A percentile compares a stretch with the other conserved stretches of the same genome.
Evolutionary conservation across 2,797 vertebrate species (phyloP).

Genomic region (Scleropages formosus): DNA sequence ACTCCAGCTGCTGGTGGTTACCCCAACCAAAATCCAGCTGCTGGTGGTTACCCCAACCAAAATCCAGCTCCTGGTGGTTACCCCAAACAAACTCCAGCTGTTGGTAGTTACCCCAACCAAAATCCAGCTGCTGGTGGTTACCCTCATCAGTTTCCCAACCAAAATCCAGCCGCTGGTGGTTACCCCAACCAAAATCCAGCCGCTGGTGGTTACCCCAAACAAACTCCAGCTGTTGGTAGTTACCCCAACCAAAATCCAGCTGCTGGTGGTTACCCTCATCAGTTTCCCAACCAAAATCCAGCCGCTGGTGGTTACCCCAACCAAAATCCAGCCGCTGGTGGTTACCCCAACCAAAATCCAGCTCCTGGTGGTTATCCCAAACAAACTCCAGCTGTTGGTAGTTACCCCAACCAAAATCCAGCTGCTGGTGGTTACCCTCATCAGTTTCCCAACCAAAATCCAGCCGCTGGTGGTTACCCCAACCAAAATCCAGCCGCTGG

Average conservation of each 20-base stretch:
- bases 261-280: slow-evolving; percentile 35
- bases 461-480: slow-evolving; percentile 11
- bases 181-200: slow-evolving; percentile 51
- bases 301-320: slow-evolving; percentile 45
- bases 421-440: slow-evolving; percentile 38
- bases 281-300: no score
- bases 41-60: no score
- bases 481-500: slow-evolving; percentile 12
- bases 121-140: no score
- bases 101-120: no score
- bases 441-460: slow-evolving; percentile 25
- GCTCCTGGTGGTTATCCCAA: slow-evolving; percentile 35
- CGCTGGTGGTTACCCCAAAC: background rate
- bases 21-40: no score
- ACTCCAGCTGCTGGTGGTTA: no score
- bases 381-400: slow-evolving; percentile 28
- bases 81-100: no score
- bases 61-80: no score
- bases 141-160: no score
- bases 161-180: slow-evolving; percentile 43
- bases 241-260: background rate
- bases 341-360: slow-evolving; percentile 53
- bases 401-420: slow-evolving; percentile 31
- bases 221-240: background rate
- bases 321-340: slow-evolving; percentile 42